phyloP scores from a whole-genome alignment of 2,888 invertebrate species.

The Panorpa germanica region DNA sequence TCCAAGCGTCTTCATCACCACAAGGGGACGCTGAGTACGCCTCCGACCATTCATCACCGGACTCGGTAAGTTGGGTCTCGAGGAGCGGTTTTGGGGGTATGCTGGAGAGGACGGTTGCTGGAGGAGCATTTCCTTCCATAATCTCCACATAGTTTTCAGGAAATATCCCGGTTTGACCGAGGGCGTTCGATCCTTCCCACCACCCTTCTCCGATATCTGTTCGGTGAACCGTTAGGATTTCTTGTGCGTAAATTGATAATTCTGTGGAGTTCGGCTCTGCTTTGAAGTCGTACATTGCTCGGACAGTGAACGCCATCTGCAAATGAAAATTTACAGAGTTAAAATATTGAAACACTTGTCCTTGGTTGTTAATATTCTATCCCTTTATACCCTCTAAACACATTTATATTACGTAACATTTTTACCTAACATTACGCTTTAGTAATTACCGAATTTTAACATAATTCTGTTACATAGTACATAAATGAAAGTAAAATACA shows the following conservation, averaged over 20 bases:
- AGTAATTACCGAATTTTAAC: too few relatives aligned
- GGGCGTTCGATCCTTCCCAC: slow-evolving; percentile 81
- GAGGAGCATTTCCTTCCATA: slow-evolving; percentile 29
- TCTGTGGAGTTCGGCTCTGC: slow-evolving; percentile 79
- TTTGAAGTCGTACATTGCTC: slow-evolving; percentile 78
- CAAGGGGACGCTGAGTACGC: slow-evolving; percentile 19
- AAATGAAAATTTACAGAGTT: too few relatives aligned
- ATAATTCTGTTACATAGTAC: too few relatives aligned
- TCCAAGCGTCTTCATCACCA: slow-evolving; percentile 25
- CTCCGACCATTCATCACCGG: slow-evolving; percentile 13
- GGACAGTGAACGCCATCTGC: too few relatives aligned
- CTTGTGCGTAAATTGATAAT: slow-evolving; percentile 64
- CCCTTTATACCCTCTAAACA: too few relatives aligned
- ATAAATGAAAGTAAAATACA: too few relatives aligned
- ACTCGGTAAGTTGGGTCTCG: slow-evolving; percentile 12
- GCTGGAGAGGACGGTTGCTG: slow-evolving; percentile 17
- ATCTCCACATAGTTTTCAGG: slow-evolving; percentile 85
- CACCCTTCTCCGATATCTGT: slow-evolving; percentile 92
- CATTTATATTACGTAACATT: too few relatives aligned
- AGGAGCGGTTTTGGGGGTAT: slow-evolving; percentile 13
- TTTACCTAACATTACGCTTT: too few relatives aligned
- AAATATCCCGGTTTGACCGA: slow-evolving; percentile 71
- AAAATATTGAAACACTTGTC: too few relatives aligned
- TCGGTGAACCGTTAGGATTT: slow-evolving; percentile 65
- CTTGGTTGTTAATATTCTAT: too few relatives aligned